Evolutionary conservation across 2,113 vertebrate species (phyloP).

Genomic region (Salvelinus alpinus): DNA sequence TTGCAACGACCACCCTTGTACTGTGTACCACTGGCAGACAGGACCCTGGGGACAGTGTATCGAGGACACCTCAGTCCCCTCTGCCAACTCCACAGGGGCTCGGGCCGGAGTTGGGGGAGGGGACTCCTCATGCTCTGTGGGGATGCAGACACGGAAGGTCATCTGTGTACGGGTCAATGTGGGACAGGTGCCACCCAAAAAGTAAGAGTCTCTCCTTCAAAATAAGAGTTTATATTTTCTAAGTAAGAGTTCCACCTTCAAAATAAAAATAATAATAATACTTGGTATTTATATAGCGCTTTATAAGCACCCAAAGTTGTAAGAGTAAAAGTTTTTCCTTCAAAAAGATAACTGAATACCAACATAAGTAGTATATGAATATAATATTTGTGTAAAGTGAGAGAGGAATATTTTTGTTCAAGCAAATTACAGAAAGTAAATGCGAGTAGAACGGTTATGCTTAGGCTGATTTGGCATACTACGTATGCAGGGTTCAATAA

Average conservation of each 20-base stretch:
- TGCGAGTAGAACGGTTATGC: not conserved
- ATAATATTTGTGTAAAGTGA: not conserved
- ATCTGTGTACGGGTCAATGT: slow-evolving; percentile 97
- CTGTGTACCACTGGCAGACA: slow-evolving; percentile 97
- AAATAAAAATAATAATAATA: no score
- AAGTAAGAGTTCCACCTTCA: not conserved
- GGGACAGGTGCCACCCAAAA: slow-evolving; percentile 97
- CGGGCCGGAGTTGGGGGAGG: slow-evolving; percentile 43
- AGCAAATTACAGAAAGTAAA: not conserved
- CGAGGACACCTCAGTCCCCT: slow-evolving; percentile 87
- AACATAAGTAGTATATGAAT: not conserved
- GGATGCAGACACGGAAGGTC: slow-evolving; percentile 98
- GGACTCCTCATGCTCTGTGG: slow-evolving; percentile 86
- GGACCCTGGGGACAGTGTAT: slow-evolving; percentile 93
- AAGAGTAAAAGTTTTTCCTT: not conserved
- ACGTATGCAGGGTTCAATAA: not conserved
- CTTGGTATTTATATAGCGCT: no score
- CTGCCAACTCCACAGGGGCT: slow-evolving; percentile 81
- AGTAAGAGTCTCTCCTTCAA: slow-evolving; percentile 75
- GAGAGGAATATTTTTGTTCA: not conserved
- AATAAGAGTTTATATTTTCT: not conserved
- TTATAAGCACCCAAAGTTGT: no score
- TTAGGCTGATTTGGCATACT: not conserved
- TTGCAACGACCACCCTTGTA: slow-evolving; percentile 96
- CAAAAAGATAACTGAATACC: not conserved